Conservation (phyloP, 2,888 invertebrate genomes). For the Bombyx huttoni region DNA sequence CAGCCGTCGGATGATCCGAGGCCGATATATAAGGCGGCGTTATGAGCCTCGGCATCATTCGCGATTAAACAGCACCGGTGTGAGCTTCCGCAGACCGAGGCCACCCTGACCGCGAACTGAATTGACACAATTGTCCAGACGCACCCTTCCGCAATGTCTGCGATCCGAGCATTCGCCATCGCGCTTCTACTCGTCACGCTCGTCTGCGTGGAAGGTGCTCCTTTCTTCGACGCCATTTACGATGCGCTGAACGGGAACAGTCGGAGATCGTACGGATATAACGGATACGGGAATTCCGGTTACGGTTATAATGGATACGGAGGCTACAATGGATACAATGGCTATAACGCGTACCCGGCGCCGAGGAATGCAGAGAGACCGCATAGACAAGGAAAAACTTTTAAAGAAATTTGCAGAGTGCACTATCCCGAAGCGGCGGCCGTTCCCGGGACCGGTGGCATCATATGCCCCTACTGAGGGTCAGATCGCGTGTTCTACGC, state of each 20-base stretch:
- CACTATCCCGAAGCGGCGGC: slow-evolving; percentile 72
- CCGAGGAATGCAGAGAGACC: slow-evolving; percentile 25
- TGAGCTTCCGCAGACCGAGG: slow-evolving; percentile 58
- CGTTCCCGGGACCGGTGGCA: slow-evolving; percentile 68
- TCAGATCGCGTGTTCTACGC: slow-evolving; percentile 71
- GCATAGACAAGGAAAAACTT: slow-evolving; percentile 66
- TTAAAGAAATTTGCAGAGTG: slow-evolving; percentile 79
- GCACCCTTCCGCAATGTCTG: slow-evolving; percentile 59
- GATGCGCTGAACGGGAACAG: slow-evolving; percentile 54
- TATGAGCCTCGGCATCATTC: slow-evolving; percentile 62
- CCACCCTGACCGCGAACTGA: slow-evolving; percentile 53
- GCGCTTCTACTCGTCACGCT: slow-evolving; percentile 20
- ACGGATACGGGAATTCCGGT: slow-evolving; percentile 31
- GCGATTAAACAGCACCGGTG: slow-evolving; percentile 54
- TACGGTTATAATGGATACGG: slow-evolving; percentile 28
- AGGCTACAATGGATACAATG: slow-evolving; percentile 25
- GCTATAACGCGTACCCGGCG: slow-evolving; percentile 16
- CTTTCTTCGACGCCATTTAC: slow-evolving; percentile 64
- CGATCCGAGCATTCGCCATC: slow-evolving; percentile 30
- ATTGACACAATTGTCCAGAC: slow-evolving; percentile 52
- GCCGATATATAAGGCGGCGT: slow-evolving; percentile 63
- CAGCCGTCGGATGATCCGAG: slow-evolving; percentile 63
- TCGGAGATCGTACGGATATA: slow-evolving; percentile 48
- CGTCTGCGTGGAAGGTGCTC: slow-evolving; percentile 30
- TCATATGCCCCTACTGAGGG: slow-evolving; percentile 76